Conservation (phyloP, 2,113 vertebrate genomes). For the Tonatia bakeri region DNA sequence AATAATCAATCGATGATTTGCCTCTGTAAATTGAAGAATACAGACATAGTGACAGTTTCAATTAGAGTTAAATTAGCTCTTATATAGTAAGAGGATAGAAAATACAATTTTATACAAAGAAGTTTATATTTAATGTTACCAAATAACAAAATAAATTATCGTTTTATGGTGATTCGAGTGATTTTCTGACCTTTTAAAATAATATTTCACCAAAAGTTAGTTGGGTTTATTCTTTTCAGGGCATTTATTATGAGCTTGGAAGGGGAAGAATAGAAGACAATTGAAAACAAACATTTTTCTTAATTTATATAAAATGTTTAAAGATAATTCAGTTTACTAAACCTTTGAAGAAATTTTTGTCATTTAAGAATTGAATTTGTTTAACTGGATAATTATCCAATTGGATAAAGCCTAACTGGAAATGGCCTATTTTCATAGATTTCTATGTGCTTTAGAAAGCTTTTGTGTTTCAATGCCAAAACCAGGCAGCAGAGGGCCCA, state of each 20-base stretch:
- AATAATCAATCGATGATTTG: not conserved
- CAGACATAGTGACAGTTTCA: not conserved
- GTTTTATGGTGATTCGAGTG: not conserved
- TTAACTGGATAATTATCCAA: not conserved
- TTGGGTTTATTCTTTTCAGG: not conserved
- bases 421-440: not conserved
- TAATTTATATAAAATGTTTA: conserved; percentile 1
- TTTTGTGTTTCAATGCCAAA: conserved; percentile 36
- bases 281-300: not conserved
- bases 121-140: not conserved
- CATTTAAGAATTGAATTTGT: conserved; percentile 33
- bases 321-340: not conserved
- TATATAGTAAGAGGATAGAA: not conserved
- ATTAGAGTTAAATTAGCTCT: not conserved
- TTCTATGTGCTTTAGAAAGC: not conserved
- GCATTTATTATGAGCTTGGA: not conserved
- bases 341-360: not conserved
- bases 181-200: not conserved
- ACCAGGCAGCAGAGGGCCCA: conserved; percentile 56
- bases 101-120: not conserved
- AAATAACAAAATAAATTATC: not conserved
- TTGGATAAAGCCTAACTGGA: not conserved
- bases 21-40: not conserved
- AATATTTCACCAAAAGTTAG: not conserved
- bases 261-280: not conserved